Evolutionary conservation across 2,797 vertebrate species (phyloP).

Genomic region (Rhynchotus rufescens): DNA sequence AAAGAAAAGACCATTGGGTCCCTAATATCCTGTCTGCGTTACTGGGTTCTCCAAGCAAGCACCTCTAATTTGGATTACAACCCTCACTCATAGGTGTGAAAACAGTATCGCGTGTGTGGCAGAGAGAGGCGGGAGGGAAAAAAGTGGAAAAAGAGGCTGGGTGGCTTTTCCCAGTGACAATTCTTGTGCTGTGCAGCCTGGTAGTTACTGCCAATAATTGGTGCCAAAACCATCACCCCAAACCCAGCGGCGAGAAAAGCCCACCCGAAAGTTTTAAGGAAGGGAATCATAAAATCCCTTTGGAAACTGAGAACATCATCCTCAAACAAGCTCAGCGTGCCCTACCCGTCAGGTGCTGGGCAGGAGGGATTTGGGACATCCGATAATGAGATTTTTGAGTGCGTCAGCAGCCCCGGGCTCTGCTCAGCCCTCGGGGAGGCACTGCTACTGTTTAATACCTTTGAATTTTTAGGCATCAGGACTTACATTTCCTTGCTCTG

Average conservation of each 20-base stretch:
- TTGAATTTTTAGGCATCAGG: background rate
- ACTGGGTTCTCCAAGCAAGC: background rate
- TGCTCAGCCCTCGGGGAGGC: accelerated
- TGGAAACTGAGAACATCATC: slow-evolving; percentile 2
- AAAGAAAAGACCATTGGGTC: background rate
- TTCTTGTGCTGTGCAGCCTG: background rate
- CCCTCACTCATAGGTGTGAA: background rate
- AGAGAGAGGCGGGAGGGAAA: background rate
- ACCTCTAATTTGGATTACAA: background rate
- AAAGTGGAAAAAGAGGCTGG: background rate
- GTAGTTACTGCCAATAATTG: background rate
- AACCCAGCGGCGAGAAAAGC: background rate
- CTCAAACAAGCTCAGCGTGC: background rate
- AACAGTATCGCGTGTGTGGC: accelerated
- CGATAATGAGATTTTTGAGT: background rate
- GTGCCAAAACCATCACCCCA: background rate
- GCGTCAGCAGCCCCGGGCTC: background rate
- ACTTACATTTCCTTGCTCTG: background rate
- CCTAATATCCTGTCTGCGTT: background rate
- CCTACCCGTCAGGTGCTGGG: background rate
- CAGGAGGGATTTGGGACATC: background rate
- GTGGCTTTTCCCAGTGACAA: background rate
- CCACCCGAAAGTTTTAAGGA: background rate
- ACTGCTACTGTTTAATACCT: background rate
- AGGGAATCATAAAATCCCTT: slow-evolving; percentile 1